A percentile compares a stretch with the other conserved stretches of the same genome.
These are phyloP conservation scores for Eciton burchellii DNA, from an alignment of 1,140 invertebrate genomes.

Conservation along the genomic window DNA sequence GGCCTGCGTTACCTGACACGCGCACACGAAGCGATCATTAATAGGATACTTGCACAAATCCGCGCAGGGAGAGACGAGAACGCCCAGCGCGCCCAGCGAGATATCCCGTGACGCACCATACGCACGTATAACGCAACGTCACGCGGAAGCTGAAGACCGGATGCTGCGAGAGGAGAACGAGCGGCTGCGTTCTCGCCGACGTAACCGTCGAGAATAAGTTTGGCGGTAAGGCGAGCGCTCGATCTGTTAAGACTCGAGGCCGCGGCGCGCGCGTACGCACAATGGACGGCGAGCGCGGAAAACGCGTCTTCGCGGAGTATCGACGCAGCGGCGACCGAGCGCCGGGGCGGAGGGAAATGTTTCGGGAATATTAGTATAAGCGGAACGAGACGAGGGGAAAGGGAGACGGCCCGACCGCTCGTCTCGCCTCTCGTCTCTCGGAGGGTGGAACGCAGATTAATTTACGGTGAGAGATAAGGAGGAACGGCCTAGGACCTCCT, in stretches of 20 bases:
- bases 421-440: slow-evolving; percentile 37
- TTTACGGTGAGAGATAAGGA: slow-evolving; percentile 84
- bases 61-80: neutral
- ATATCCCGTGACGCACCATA: neutral
- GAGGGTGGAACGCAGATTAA: slow-evolving; percentile 79
- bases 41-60: slow-evolving; percentile 11
- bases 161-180: too few species aligned
- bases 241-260: too few species aligned
- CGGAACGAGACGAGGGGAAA: slow-evolving; percentile 55
- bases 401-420: slow-evolving; percentile 52
- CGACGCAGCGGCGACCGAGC: slow-evolving; percentile 49
- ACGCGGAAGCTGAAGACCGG: neutral
- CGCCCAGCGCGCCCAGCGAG: neutral
- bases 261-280: too few species aligned
- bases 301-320: slow-evolving; percentile 62
- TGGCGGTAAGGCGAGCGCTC: too few species aligned
- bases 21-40: slow-evolving; percentile 48
- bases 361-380: slow-evolving; percentile 78
- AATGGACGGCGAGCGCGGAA: slow-evolving; percentile 41
- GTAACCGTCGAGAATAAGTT: too few species aligned
- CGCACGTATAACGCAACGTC: slow-evolving; percentile 3
- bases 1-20: slow-evolving; percentile 59
- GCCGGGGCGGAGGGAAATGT: slow-evolving; percentile 71
- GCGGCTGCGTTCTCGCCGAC: too few species aligned
- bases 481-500: slow-evolving; percentile 77